phyloP scores from a whole-genome alignment of 2,888 invertebrate genomes.

The Prosopocoilus inquinatus region DNA sequence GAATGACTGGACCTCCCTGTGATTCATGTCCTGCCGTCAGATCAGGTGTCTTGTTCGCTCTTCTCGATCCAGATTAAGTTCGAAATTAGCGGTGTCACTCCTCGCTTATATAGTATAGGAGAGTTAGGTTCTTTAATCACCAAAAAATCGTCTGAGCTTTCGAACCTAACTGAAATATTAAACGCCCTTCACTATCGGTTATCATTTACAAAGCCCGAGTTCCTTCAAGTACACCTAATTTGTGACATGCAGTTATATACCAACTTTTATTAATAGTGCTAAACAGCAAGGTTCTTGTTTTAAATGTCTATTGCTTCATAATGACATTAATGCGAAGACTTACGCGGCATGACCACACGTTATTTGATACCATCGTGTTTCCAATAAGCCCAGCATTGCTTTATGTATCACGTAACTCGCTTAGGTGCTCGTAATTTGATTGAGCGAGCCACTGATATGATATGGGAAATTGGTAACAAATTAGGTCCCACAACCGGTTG shows the following conservation, averaged over 20 bases:
- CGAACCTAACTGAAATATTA: too few relatives aligned
- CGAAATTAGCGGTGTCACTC: slow-evolving; percentile 8
- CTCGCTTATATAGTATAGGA: background rate
- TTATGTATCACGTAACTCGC: slow-evolving; percentile 26
- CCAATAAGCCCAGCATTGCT: slow-evolving; percentile 18
- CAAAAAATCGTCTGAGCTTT: too few relatives aligned
- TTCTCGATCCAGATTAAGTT: slow-evolving; percentile 21
- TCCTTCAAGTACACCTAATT: too few relatives aligned
- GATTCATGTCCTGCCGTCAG: slow-evolving; percentile 23
- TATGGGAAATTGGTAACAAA: slow-evolving; percentile 50
- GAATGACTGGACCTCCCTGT: slow-evolving; percentile 28
- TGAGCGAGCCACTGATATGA: slow-evolving; percentile 42
- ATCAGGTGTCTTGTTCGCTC: slow-evolving; percentile 21
- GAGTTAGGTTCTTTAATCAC: too few relatives aligned
- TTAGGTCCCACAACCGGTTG: slow-evolving; percentile 45
- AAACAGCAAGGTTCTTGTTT: too few relatives aligned
- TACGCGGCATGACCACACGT: slow-evolving; percentile 30
- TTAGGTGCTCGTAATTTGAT: slow-evolving; percentile 27
- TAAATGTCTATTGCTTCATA: too few relatives aligned
- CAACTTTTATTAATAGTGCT: too few relatives aligned
- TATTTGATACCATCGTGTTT: slow-evolving; percentile 24
- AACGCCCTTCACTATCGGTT: too few relatives aligned
- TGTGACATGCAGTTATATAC: too few relatives aligned
- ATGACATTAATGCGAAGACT: slow-evolving; percentile 24
- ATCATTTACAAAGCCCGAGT: too few relatives aligned